These are phyloP conservation scores for Leptobrachium ailaonicum DNA, from an alignment of 2,113 vertebrate genomes.

Conservation along the genomic window DNA sequence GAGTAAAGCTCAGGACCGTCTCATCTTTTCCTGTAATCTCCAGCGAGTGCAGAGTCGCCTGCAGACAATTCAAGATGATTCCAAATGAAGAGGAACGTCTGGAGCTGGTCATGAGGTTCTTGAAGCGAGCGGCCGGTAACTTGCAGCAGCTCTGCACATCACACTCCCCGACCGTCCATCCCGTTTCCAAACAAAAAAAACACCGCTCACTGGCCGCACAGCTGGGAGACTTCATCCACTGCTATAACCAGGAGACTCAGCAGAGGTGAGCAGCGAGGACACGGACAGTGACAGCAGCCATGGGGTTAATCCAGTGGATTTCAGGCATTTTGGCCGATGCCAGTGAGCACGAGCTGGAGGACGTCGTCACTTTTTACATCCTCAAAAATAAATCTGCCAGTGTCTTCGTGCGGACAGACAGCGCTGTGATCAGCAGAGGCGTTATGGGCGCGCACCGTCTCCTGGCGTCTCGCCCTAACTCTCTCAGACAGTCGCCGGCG, in stretches of 20 bases:
- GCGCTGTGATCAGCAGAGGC: neutral
- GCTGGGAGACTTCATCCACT: constrained; percentile 83
- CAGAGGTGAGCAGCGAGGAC: constrained; percentile 67
- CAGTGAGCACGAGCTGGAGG: constrained; percentile 91
- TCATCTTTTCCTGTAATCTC: constrained; percentile 90
- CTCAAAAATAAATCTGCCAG: constrained; percentile 89
- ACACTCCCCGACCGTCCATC: constrained; percentile 77
- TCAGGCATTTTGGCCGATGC: constrained; percentile 85
- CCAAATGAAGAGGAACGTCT: constrained; percentile 75
- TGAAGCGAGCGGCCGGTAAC: constrained; percentile 86
- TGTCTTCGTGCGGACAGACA: constrained; percentile 71
- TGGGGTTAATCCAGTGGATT: constrained; percentile 77
- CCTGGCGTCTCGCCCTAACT: no score
- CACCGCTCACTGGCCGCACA: constrained; percentile 84
- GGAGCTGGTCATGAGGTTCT: constrained; percentile 91
- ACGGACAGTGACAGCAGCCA: constrained; percentile 66
- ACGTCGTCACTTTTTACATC: constrained; percentile 93
- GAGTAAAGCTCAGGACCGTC: constrained; percentile 93
- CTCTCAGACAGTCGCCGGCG: no score
- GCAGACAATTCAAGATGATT: constrained; percentile 73
- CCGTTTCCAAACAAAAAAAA: constrained; percentile 71
- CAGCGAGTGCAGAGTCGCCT: constrained; percentile 86
- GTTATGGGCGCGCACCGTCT: neutral
- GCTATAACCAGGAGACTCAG: constrained; percentile 91
- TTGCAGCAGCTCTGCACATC: constrained; percentile 82